Base-by-base conservation (phyloP, 2,888 invertebrate genomes). In the Alitta virens region DNA sequence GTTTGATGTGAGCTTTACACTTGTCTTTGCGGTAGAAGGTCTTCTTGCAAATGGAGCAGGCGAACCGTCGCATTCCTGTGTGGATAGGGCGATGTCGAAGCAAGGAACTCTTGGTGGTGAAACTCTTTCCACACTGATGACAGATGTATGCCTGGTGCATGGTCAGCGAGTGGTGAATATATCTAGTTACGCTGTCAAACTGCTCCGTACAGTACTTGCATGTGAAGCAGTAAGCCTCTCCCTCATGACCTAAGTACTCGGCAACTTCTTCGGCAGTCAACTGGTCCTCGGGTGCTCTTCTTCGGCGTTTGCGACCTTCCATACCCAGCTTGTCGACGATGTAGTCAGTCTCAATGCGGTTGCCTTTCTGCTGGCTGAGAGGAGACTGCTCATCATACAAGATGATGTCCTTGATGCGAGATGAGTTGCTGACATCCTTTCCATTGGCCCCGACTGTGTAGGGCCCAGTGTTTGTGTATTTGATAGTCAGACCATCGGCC, bases 11-110 rank as follows among this genome's bases (percentile, higher is more conserved):
- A 1, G 71, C 67, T 52, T 72, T 72, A 60, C 71, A 72, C 56
- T 72, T 72, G 65, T 72, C 72, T 62, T 72, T 72, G 53, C 71
- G 66, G 56, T 72, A 72, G 66, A 72, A 72, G 18, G 68, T 67
- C 62, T 72, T 72, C 58, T 66, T 64, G 60, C 72, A 72, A 49
- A 72, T 71, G 55, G 63, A 60, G 60, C 72, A 72, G 18, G 71
- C 68, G 49, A 69, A 72, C 16, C 71, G 62, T 2, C 71, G 50
- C 65, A 72, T 63, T 12, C 71, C 71, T 3, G 71, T 72, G 69
- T 72, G 72, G 26, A 72, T 72, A 40, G 72, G 72, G 1, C 71
- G 63, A 51, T 72, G 72, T 5, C 72, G 63, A 43, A 72, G 65
- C 49, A 72, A 64, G 14, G 69, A 69, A 56, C 64, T 65, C 63